Conservation (phyloP, 2,113 vertebrate genomes). For the Pogona vitticeps region DNA sequence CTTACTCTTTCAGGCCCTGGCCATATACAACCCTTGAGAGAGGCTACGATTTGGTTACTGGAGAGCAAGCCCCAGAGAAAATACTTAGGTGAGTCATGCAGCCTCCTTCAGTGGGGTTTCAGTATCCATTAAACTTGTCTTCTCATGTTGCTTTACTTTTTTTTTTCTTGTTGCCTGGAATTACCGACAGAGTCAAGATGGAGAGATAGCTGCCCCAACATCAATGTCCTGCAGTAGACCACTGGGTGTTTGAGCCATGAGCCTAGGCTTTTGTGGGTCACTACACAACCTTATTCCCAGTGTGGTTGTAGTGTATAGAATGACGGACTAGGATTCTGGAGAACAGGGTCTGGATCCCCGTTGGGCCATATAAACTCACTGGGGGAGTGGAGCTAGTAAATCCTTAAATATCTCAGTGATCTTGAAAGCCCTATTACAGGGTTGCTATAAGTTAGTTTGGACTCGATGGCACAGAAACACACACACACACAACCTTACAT, state of each 20-base stretch:
- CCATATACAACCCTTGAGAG: conserved; percentile 95
- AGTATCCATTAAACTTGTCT: too few species aligned
- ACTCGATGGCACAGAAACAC: too few species aligned
- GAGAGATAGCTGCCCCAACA: not conserved
- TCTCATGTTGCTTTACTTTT: not conserved
- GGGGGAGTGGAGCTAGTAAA: too few species aligned
- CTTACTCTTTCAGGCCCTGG: conserved; percentile 84
- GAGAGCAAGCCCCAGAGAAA: conserved; percentile 95
- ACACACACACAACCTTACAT: too few species aligned
- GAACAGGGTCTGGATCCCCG: too few species aligned
- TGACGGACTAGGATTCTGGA: too few species aligned
- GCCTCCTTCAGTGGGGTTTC: not conserved
- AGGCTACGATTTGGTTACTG: conserved; percentile 96
- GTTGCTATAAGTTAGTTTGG: too few species aligned
- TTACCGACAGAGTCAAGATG: not conserved
- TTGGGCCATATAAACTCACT: too few species aligned
- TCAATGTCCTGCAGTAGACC: not conserved
- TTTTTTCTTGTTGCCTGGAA: not conserved
- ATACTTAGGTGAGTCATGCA: conserved; percentile 90
- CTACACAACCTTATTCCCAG: too few species aligned
- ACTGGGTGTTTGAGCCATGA: not conserved
- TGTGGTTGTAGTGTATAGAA: too few species aligned
- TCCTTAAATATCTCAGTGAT: too few species aligned
- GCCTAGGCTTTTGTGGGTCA: not conserved
- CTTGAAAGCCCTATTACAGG: too few species aligned